Percentiles rank a stretch among this genome's conserved stretches.
Evolutionary conservation across 2,888 invertebrate species (phyloP).

Genomic region (Conomelus anceps): DNA sequence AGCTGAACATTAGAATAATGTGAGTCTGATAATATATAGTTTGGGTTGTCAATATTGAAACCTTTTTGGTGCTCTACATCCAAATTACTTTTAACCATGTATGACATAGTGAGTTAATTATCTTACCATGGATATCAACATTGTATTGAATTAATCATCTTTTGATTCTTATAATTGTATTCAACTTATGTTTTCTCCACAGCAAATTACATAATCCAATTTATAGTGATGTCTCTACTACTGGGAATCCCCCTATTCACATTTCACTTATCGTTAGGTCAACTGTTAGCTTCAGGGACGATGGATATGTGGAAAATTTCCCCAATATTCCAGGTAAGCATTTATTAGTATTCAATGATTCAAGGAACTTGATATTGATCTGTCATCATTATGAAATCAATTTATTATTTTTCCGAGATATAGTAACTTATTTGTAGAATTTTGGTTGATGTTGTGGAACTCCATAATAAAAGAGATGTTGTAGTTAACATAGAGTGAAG

Average conservation of each 20-base stretch:
- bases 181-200: constrained; percentile 32
- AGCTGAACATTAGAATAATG: no score
- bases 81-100: no score
- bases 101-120: no score
- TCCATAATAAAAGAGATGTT: no score
- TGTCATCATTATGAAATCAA: not conserved
- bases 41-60: no score
- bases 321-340: constrained; percentile 66
- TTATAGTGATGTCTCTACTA: constrained; percentile 70
- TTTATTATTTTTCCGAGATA: no score
- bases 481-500: no score
- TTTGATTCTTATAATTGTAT: not conserved
- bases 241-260: constrained; percentile 80
- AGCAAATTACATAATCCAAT: constrained; percentile 84
- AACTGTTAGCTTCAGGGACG: constrained; percentile 75
- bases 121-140: not conserved
- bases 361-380: not conserved
- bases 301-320: constrained; percentile 92
- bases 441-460: no score
- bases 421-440: no score
- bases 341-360: not conserved
- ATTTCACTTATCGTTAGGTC: constrained; percentile 76
- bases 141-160: not conserved
- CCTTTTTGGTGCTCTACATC: no score
- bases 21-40: no score